Percentiles rank a stretch among this genome's conserved stretches.
Conservation (phyloP, 2,113 vertebrate genomes). For the Copsychus sechellarum region DNA sequence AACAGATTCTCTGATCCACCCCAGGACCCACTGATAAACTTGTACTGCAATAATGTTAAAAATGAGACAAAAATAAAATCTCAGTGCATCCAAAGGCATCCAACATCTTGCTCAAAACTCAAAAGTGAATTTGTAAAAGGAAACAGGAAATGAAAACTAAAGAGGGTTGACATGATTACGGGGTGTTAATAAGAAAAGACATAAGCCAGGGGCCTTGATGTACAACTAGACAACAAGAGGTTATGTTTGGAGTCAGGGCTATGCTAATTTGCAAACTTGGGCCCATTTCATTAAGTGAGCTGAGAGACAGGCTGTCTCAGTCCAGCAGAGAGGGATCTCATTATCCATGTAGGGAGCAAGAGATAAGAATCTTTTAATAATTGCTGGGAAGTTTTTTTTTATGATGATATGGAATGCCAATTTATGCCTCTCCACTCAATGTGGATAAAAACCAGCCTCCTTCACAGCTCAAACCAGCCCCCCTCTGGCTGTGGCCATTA, state of each 20-base stretch:
- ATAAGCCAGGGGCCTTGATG: conserved; percentile 81
- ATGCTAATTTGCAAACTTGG: conserved; percentile 82
- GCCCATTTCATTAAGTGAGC: conserved; percentile 83
- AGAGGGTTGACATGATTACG: conserved; percentile 74
- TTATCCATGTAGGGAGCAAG: conserved; percentile 83
- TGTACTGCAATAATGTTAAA: not conserved
- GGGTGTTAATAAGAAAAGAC: conserved; percentile 84
- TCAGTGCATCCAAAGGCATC: conserved; percentile 5
- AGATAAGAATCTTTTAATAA: conserved; percentile 89
- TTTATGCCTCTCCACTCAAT: conserved; percentile 73
- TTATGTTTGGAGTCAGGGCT: conserved; percentile 76
- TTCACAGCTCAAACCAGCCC: conserved; percentile 61
- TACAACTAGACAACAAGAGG: conserved; percentile 83
- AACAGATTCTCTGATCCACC: not conserved
- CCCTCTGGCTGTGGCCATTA: conserved; percentile 74
- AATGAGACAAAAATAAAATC: conserved; percentile 1
- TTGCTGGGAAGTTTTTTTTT: conserved; percentile 82
- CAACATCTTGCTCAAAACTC: not conserved
- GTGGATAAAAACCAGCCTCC: conserved; percentile 74
- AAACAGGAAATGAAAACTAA: conserved; percentile 74
- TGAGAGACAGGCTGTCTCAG: conserved; percentile 85
- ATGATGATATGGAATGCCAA: conserved; percentile 82
- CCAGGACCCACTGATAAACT: not conserved
- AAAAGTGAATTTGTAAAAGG: conserved; percentile 61
- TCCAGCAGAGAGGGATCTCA: conserved; percentile 84